phyloP scores from a whole-genome alignment of 2,888 invertebrate species.

The Cerastis rubricosa region DNA sequence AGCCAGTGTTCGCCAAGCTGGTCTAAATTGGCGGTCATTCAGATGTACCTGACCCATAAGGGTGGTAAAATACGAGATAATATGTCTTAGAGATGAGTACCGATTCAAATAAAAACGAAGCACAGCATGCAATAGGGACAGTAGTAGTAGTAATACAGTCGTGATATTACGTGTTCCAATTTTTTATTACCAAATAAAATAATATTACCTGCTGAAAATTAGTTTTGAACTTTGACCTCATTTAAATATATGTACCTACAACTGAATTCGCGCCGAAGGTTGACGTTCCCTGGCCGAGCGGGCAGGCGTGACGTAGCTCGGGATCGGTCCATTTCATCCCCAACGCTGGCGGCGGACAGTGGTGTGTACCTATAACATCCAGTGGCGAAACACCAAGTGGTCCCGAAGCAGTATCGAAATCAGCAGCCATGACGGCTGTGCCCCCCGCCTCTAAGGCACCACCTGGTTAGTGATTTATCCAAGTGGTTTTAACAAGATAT shows the following conservation, averaged over 20 bases:
- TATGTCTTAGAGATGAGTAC: no score
- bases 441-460: conserved; percentile 9
- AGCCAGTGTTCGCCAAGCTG: no score
- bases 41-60: no score
- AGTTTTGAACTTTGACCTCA: conserved; percentile 21
- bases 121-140: no score
- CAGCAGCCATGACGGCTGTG: conserved; percentile 18
- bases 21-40: no score
- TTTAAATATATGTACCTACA: not conserved
- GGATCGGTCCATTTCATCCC: conserved; percentile 35
- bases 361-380: not conserved
- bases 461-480: conserved; percentile 21
- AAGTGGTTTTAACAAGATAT: not conserved
- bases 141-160: no score
- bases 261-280: conserved; percentile 23
- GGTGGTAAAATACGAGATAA: no score
- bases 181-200: not conserved
- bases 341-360: conserved; percentile 13
- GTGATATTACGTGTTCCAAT: not conserved
- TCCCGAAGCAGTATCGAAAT: not conserved
- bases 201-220: not conserved
- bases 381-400: not conserved
- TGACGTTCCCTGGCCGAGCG: conserved; percentile 20
- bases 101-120: no score
- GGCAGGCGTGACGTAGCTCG: conserved; percentile 3